phyloP scores from a whole-genome alignment of 2,797 vertebrate species.

The Rachycentron canadum region DNA sequence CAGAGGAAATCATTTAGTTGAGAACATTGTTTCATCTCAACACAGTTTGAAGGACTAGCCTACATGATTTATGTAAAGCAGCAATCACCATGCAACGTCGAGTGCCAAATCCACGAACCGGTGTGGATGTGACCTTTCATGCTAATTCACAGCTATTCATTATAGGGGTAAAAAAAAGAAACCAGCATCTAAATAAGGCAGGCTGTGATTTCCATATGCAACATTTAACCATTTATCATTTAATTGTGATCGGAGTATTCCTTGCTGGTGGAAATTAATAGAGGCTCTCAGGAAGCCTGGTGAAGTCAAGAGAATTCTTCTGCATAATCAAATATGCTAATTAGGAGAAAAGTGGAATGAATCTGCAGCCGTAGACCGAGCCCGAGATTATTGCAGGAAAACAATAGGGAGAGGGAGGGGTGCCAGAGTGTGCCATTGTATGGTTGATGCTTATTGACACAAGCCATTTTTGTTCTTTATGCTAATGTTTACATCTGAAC shows the following conservation, averaged over 20 bases:
- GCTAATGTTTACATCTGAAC: constrained; percentile 45
- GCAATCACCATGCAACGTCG: constrained; percentile 67
- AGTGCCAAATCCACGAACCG: constrained; percentile 60
- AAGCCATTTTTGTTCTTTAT: constrained; percentile 51
- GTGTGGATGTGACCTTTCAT: constrained; percentile 73
- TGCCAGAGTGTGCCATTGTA: constrained; percentile 51
- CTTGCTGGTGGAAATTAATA: constrained; percentile 72
- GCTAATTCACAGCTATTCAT: constrained; percentile 71
- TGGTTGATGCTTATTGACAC: constrained; percentile 46
- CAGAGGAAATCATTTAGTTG: constrained; percentile 50
- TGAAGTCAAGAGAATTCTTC: constrained; percentile 77
- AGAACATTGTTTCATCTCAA: constrained; percentile 52
- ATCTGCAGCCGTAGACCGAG: constrained; percentile 47
- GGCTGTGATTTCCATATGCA: constrained; percentile 71
- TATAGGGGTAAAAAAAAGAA: constrained; percentile 30
- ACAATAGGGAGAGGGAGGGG: constrained; percentile 64
- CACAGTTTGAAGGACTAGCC: constrained; percentile 57
- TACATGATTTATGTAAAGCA: constrained; percentile 76
- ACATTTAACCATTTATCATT: constrained; percentile 77
- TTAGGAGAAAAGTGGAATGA: constrained; percentile 61
- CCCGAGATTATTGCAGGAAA: constrained; percentile 62
- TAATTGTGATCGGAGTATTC: constrained; percentile 77
- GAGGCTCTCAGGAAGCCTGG: constrained; percentile 63
- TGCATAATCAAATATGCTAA: constrained; percentile 82
- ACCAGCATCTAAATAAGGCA: constrained; percentile 65